Conservation (phyloP, 2,888 invertebrate genomes). For the Heliconius aoede region DNA sequence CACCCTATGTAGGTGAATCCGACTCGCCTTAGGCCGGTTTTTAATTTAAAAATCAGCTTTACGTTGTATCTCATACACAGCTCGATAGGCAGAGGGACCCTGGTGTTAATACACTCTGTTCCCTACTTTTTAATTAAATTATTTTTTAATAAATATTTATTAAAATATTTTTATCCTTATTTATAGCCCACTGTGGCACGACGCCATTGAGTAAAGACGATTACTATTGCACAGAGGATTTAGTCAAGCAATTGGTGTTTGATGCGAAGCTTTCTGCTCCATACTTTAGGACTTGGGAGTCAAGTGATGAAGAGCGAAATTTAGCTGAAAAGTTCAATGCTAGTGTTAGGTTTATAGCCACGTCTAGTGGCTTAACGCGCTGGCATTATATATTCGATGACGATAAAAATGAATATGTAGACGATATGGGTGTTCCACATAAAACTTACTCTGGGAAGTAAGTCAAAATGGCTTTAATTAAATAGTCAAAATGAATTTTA, state of each 20-base stretch:
- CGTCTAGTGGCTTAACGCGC: conserved; percentile 94
- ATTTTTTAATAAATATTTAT: neutral
- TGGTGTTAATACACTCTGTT: too few species aligned
- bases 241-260: conserved; percentile 93
- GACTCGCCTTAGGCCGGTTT: too few species aligned
- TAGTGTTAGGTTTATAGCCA: conserved; percentile 91
- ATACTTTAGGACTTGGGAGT: conserved; percentile 83
- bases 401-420: conserved; percentile 79
- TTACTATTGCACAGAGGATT: conserved; percentile 92
- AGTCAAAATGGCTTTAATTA: conserved; percentile 50
- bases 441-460: conserved; percentile 65
- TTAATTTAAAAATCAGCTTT: too few species aligned
- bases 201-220: conserved; percentile 85
- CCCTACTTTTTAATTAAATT: too few species aligned
- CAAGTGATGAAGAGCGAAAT: conserved; percentile 75
- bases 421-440: conserved; percentile 63
- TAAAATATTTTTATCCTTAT: conserved; percentile 4
- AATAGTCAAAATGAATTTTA: too few species aligned
- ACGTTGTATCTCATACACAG: too few species aligned
- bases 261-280: conserved; percentile 90
- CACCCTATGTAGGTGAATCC: too few species aligned
- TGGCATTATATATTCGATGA: conserved; percentile 90
- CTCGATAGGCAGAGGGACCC: too few species aligned
- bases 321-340: conserved; percentile 88
- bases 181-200: conserved; percentile 86